These are phyloP conservation scores for Ophiothrix spiculata DNA, from an alignment of 35 echinoderm and acorn worm genomes.

Conservation along the genomic window DNA sequence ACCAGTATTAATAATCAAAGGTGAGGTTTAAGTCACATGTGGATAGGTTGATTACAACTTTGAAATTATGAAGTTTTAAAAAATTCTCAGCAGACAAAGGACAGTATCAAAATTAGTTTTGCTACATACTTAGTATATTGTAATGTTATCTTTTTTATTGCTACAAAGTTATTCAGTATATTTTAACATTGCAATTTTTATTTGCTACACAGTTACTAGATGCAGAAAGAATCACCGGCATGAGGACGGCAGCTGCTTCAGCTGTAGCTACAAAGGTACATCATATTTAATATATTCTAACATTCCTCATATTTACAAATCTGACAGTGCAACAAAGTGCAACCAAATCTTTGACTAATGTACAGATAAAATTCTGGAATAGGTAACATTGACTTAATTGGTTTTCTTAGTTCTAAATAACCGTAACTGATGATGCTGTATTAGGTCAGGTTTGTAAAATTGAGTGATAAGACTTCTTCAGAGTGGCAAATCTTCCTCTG, in stretches of 20 bases:
- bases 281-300: too few species aligned
- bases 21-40: not conserved
- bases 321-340: too few species aligned
- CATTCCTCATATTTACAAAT: too few species aligned
- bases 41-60: not conserved
- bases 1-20: too few species aligned
- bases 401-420: too few species aligned
- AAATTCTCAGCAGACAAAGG: not conserved
- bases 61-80: not conserved
- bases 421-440: too few species aligned
- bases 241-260: constrained; percentile 84
- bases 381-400: too few species aligned
- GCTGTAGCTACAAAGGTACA: constrained; percentile 92
- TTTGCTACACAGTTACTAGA: constrained; percentile 52
- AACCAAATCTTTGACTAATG: not conserved
- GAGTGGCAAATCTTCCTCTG: too few species aligned
- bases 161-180: not conserved
- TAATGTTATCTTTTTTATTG: not conserved
- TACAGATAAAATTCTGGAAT: too few species aligned
- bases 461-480: too few species aligned
- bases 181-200: too few species aligned
- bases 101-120: not conserved
- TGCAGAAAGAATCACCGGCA: constrained; percentile 47
- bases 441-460: too few species aligned
- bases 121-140: not conserved